These are phyloP conservation scores for Taeniopygia guttata DNA, from an alignment of 2,797 vertebrate genomes.

Conservation along the genomic window DNA sequence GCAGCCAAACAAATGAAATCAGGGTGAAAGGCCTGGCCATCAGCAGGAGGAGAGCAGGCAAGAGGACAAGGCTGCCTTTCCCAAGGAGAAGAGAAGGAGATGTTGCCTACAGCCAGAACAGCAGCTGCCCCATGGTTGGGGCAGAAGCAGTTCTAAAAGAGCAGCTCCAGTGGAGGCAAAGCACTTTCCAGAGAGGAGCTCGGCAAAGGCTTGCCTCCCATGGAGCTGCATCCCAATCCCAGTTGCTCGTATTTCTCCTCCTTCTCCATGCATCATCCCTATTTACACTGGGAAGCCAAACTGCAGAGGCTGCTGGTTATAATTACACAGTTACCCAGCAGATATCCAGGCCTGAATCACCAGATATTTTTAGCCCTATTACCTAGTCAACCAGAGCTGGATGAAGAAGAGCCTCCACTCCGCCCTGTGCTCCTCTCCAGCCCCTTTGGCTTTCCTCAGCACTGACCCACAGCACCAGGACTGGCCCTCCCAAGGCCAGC, in stretches of 20 bases:
- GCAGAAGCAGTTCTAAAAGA: neutral
- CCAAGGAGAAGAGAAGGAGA: slow-evolving; percentile 15
- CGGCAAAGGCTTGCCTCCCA: neutral
- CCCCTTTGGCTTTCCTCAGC: neutral
- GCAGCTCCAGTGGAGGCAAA: neutral
- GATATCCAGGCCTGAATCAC: slow-evolving; percentile 69
- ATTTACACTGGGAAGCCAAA: slow-evolving; percentile 57
- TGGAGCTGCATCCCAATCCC: neutral
- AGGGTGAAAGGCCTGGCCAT: slow-evolving; percentile 40
- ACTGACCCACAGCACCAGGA: neutral
- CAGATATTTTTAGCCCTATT: slow-evolving; percentile 72
- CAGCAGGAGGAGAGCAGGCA: neutral
- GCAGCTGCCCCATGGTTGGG: neutral
- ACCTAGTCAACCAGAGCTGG: slow-evolving; percentile 67
- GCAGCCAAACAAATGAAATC: slow-evolving; percentile 42
- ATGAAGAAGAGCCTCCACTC: slow-evolving; percentile 60
- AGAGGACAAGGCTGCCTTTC: neutral
- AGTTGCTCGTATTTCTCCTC: slow-evolving; percentile 23
- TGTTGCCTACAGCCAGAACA: neutral
- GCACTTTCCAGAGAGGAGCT: neutral
- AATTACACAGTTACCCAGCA: slow-evolving; percentile 68
- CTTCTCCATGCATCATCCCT: slow-evolving; percentile 49
- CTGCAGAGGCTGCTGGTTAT: slow-evolving; percentile 63
- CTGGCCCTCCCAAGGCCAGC: neutral
- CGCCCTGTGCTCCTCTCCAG: neutral